Evolutionary conservation across 2,888 invertebrate genomes (phyloP), one percentile per base, ranked within the genome.

Genomic region (Plagodis pulveraria): DNA sequence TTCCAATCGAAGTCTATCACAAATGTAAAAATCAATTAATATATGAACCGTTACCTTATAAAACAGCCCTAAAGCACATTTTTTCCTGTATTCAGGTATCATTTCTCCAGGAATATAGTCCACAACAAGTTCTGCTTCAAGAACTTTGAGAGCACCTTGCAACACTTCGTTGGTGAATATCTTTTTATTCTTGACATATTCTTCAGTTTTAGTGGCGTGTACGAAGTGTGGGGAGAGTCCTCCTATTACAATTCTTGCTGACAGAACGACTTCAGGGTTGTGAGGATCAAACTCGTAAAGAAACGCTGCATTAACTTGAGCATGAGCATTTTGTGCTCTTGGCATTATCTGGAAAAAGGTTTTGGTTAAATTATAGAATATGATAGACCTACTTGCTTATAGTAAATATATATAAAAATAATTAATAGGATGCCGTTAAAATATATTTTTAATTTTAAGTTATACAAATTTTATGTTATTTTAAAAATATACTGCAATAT

Each of bases 241-340:
- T 10, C 95, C 95, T 50, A 93, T 94, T 0, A 95, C 94, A n/a
- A 96, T 93, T 48, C 89, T 83, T 2, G 95, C 94, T n/a, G 86
- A 85, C 22, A 79, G 62, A 0, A 94, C 73, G 6, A 74, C 43
- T 9, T 78, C 75, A 34, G 65, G 58, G 0, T 80, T 52, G 0
- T 72, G 58, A 6, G 64, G 34, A 54, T 92, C 79, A 46, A 96
- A 78, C 75, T 94, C 93, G 58, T 96, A 93, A 0, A 95, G 83
- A 76, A 96, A 96, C 5, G 94, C 96, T 11, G 96, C 95, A 71
- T 96, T 96, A 0, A 97, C 95, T 73, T 95, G 94, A 0, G 96
- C 96, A 69, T 96, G 96, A 0, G 96, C 94, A 73, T 96, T 96
- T 85, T 96, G 96, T 2, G 95, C 93, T 57, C 96, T 87, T 2